phyloP scores from a whole-genome alignment of 2,888 invertebrate species.

The Cantharis rufa region DNA sequence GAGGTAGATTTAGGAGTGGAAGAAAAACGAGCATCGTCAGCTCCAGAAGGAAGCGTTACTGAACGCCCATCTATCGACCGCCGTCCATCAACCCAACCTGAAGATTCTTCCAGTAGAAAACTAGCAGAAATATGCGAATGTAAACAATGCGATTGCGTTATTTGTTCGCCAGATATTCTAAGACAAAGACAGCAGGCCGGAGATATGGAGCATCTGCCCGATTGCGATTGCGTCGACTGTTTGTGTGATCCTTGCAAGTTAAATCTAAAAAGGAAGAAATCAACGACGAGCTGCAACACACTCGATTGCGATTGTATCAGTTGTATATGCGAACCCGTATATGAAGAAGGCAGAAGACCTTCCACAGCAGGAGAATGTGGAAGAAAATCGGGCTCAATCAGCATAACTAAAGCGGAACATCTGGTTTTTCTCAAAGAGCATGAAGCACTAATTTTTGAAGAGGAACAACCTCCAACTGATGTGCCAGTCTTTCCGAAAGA shows the following conservation, averaged over 20 bases:
- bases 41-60: neutral
- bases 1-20: neutral
- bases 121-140: neutral
- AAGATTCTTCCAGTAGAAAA: neutral
- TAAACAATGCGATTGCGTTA: neutral
- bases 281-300: conserved; percentile 3
- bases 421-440: neutral
- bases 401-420: neutral
- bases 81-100: neutral
- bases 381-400: neutral
- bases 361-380: neutral
- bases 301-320: conserved; percentile 21
- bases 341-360: neutral
- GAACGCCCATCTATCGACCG: neutral
- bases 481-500: neutral
- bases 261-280: neutral
- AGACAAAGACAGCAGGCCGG: neutral
- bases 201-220: conserved; percentile 5
- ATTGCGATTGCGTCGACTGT: conserved; percentile 29
- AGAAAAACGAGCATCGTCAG: neutral
- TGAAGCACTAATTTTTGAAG: neutral
- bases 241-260: conserved; percentile 5
- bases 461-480: neutral
- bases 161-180: neutral
- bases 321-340: conserved; percentile 18